phyloP scores from a whole-genome alignment of 2,797 vertebrate species.

The Miichthys miiuy region DNA sequence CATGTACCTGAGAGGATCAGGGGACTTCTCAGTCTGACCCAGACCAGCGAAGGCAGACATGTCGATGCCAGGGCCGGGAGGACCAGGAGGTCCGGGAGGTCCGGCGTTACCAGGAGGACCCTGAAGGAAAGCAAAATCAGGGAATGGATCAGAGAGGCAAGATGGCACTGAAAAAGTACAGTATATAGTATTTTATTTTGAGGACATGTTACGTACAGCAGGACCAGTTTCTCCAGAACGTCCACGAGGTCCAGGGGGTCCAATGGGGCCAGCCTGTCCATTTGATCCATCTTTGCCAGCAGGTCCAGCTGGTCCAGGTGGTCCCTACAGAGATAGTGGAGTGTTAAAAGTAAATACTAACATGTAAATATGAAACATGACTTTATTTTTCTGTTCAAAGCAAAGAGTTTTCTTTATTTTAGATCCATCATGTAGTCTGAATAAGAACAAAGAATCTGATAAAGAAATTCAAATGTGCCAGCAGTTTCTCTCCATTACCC shows the following conservation, averaged over 20 bases:
- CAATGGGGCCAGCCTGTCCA: slow-evolving; percentile 92
- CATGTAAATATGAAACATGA: slow-evolving; percentile 11
- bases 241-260: slow-evolving; percentile 95
- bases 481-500: slow-evolving; percentile 37
- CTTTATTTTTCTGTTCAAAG: slow-evolving; percentile 29
- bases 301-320: slow-evolving; percentile 90
- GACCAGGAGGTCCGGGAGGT: slow-evolving; percentile 95
- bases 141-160: slow-evolving; percentile 13
- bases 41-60: slow-evolving; percentile 97
- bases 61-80: slow-evolving; percentile 96
- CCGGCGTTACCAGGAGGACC: slow-evolving; percentile 95
- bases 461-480: slow-evolving; percentile 44
- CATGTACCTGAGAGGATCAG: slow-evolving; percentile 97
- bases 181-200: neutral
- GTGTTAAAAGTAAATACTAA: slow-evolving; percentile 28
- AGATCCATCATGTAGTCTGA: slow-evolving; percentile 20
- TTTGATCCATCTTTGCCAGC: slow-evolving; percentile 96
- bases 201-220: slow-evolving; percentile 85
- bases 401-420: slow-evolving; percentile 14
- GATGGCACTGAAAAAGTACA: neutral
- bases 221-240: slow-evolving; percentile 94
- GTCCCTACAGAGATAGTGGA: slow-evolving; percentile 85
- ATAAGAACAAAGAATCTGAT: slow-evolving; percentile 33
- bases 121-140: slow-evolving; percentile 71
- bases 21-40: slow-evolving; percentile 92